These are phyloP conservation scores for Sus cebifrons DNA, from an alignment of 2,797 vertebrate species.

Conservation along the genomic window DNA sequence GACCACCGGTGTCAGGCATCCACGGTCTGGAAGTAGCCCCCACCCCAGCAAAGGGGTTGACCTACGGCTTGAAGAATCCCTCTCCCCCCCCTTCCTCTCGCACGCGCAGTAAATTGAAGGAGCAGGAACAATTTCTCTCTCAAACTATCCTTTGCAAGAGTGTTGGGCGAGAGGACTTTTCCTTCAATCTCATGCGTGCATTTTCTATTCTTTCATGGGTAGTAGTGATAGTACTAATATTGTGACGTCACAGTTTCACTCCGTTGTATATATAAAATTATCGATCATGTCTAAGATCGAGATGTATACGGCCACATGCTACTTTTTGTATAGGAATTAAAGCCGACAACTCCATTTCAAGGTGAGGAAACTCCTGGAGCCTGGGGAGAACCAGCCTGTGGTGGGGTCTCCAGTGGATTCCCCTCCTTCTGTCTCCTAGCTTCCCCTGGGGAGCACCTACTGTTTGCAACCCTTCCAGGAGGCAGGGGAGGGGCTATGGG, in stretches of 20 bases:
- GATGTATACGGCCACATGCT: not conserved
- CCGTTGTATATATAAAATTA: not conserved
- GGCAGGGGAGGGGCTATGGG: not conserved
- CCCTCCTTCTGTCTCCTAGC: not conserved
- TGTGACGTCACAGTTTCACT: not conserved
- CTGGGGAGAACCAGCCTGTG: not conserved
- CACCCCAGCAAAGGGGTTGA: too few relatives aligned
- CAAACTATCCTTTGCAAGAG: not conserved
- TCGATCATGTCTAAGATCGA: not conserved
- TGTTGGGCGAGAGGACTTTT: not conserved
- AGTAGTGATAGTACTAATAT: not conserved
- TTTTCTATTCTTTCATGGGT: not conserved
- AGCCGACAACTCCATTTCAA: not conserved
- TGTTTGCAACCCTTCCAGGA: not conserved
- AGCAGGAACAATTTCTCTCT: not conserved
- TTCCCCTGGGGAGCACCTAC: not conserved
- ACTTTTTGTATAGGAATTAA: not conserved
- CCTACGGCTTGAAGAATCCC: not conserved
- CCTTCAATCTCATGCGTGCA: not conserved
- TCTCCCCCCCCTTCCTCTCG: too few relatives aligned
- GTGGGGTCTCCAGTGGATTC: not conserved
- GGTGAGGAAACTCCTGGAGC: not conserved
- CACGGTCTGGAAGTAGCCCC: too few relatives aligned
- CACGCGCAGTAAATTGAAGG: not conserved
- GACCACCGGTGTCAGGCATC: too few relatives aligned